These are phyloP conservation scores for Mimumesa dahlbomi DNA, from an alignment of 2,888 invertebrate species.

Conservation along the genomic window DNA sequence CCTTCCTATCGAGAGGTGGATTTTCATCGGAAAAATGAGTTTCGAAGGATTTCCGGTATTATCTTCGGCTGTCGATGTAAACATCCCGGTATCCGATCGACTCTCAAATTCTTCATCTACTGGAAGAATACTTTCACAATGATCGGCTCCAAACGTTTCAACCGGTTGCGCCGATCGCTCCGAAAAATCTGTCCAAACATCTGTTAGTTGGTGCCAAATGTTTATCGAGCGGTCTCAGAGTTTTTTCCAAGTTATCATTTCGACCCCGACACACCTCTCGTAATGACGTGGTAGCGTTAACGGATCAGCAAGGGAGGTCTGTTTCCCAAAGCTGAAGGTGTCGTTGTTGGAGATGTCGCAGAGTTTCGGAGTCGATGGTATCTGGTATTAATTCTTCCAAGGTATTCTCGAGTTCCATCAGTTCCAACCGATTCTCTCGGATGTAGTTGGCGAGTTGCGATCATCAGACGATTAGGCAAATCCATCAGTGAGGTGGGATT, in stretches of 20 bases:
- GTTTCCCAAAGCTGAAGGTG: too few relatives aligned
- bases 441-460: neutral
- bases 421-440: neutral
- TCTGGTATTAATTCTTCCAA: slow-evolving; percentile 14
- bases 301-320: too few relatives aligned
- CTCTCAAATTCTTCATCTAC: slow-evolving; percentile 1
- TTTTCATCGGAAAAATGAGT: neutral
- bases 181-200: slow-evolving; percentile 37
- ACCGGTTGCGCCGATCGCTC: neutral
- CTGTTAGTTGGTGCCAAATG: slow-evolving; percentile 24
- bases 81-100: slow-evolving; percentile 20
- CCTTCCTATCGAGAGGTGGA: neutral
- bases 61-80: slow-evolving; percentile 24
- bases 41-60: neutral
- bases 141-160: slow-evolving; percentile 12
- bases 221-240: neutral
- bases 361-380: neutral
- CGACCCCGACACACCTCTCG: too few relatives aligned
- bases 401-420: neutral
- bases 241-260: too few relatives aligned
- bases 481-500: slow-evolving; percentile 30
- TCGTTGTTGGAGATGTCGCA: neutral
- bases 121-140: slow-evolving; percentile 3
- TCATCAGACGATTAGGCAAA: slow-evolving; percentile 23
- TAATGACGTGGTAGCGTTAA: too few relatives aligned